Evolutionary conservation across 2,888 invertebrate genomes (phyloP).

Genomic region (Platerodrilus igneus): DNA sequence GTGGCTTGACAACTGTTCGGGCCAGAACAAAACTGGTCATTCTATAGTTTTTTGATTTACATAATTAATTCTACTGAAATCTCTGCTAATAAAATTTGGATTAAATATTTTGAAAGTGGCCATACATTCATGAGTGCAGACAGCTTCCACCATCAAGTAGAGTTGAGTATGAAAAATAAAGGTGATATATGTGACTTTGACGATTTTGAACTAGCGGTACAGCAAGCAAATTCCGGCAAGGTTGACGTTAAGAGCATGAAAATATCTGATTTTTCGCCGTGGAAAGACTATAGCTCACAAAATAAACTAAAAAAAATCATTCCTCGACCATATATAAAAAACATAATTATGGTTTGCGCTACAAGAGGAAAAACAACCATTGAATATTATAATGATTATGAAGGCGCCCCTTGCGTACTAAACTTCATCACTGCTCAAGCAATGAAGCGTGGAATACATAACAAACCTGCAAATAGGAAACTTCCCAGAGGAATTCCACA

Average conservation of each 20-base stretch:
- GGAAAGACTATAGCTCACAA: constrained; percentile 4
- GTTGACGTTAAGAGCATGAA: constrained; percentile 2
- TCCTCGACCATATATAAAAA: constrained; percentile 3
- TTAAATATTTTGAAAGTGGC: background rate
- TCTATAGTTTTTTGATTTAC: constrained; percentile 20
- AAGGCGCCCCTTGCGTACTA: too few species aligned
- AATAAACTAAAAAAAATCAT: constrained; percentile 1
- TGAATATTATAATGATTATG: too few species aligned
- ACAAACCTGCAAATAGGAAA: too few species aligned
- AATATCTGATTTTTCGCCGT: background rate
- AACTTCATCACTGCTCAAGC: too few species aligned
- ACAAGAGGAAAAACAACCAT: background rate
- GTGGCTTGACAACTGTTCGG: constrained; percentile 24
- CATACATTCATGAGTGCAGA: constrained; percentile 5
- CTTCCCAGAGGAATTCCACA: too few species aligned
- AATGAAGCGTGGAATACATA: too few species aligned
- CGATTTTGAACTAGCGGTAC: constrained; percentile 3
- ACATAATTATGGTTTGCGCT: background rate
- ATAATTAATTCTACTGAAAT: constrained; percentile 17
- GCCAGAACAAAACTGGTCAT: constrained; percentile 24
- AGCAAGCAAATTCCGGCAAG: constrained; percentile 1
- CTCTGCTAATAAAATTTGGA: background rate
- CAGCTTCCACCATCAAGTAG: constrained; percentile 1
- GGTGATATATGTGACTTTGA: constrained; percentile 1
- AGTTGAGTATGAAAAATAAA: constrained; percentile 1